Conservation (phyloP, 2,888 invertebrate genomes). For the Linnaemya vulpina region DNA sequence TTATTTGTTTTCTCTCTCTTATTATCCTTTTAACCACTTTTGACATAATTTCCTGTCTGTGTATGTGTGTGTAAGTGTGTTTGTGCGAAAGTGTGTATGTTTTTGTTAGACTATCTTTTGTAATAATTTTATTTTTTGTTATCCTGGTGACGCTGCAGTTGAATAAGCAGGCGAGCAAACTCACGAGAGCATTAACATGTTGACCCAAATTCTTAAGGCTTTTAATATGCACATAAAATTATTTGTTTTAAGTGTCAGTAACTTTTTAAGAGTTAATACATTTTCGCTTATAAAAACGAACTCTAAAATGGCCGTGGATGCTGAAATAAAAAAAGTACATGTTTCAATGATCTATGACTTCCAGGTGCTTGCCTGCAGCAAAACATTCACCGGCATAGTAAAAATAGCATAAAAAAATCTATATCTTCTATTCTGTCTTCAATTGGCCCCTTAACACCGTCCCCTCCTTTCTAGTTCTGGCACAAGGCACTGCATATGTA, state of each 20-base stretch:
- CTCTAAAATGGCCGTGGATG: too few relatives aligned
- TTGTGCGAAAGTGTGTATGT: background rate
- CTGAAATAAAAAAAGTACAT: too few relatives aligned
- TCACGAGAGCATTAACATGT: constrained; percentile 51
- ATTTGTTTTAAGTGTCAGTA: constrained; percentile 27
- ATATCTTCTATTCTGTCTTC: too few relatives aligned
- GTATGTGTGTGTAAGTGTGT: background rate
- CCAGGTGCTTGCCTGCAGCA: too few relatives aligned
- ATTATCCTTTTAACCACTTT: constrained; percentile 6
- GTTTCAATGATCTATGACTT: too few relatives aligned
- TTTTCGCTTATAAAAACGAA: too few relatives aligned
- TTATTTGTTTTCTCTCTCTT: constrained; percentile 16
- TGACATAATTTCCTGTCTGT: constrained; percentile 26
- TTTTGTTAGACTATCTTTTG: constrained; percentile 12
- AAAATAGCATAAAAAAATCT: background rate
- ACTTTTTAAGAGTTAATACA: background rate
- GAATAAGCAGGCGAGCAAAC: constrained; percentile 22
- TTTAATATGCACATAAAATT: constrained; percentile 42
- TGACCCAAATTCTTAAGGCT: constrained; percentile 51
- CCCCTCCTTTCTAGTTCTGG: too few relatives aligned
- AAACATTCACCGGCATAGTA: too few relatives aligned
- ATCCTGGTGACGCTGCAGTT: constrained; percentile 23
- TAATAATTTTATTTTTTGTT: constrained; percentile 3
- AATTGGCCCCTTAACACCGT: too few relatives aligned
- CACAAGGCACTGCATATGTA: too few relatives aligned